Base-by-base conservation (phyloP, 1,140 invertebrate species). In the Pogonus chalceus region DNA sequence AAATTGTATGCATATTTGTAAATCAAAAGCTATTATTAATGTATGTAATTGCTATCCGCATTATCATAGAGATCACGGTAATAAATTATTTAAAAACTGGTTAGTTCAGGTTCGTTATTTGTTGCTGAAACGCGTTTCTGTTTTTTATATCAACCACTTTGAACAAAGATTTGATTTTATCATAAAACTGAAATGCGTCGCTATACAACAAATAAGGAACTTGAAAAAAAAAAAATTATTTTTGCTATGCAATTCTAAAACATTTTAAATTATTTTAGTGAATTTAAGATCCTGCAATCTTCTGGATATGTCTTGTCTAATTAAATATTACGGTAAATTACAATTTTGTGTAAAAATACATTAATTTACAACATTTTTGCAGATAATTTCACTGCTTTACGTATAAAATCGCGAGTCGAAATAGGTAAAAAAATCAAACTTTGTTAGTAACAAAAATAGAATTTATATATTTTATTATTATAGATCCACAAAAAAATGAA, bases 1-100 rank as follows among this genome's bases (percentile, higher is more conserved):
- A 1, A 56, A 51, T 54, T 59, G 58, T 37, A 54, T 56, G 23
- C 39, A 53, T 31, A 9, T 49, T 12, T 59, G 54, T 37, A 50
- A 54, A 52, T 52, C 58, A 14, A 48, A 37, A 21, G 24, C 21
- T 16, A 35, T 59, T 12, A 48, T 20, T 20, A 54, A 35, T 22
- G 18, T 51, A 14, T 59, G 58, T 22, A 37, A 24, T 2, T 59
- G 58, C 22, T 22, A 56, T 9, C 58, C 58, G 4, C 54, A 49
- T 49, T 59, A 56, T 51, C 56, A 56, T 20, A 49, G 48, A 0
- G 4, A 52, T 2, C 23, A 26, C 48, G 49, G 58, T 59, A 51
- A 39, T 18, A 56, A 51, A 9, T 14, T 20, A 22, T 9, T 21
- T 20, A 53, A 12, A 12, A 22, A 23, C 12, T 14, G 23, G n/a